Percentiles rank a stretch among this genome's conserved stretches.
These are phyloP conservation scores for Rhinoraja longicauda DNA, from an alignment of 2,797 vertebrate species.

Conservation along the genomic window DNA sequence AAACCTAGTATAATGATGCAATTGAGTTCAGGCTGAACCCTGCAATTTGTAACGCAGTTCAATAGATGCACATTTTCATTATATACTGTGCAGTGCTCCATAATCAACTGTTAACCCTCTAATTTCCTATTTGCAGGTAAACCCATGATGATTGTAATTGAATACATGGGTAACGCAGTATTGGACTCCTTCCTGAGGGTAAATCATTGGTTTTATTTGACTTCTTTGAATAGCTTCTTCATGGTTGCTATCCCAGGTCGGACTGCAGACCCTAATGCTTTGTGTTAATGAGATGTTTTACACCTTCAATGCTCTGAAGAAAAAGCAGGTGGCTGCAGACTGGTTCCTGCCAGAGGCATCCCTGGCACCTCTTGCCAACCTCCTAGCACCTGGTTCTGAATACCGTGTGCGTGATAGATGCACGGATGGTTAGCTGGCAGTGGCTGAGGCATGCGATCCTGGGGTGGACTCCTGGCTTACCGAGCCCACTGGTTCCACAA, in stretches of 20 bases:
- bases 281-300: background rate
- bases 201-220: slow-evolving; percentile 44
- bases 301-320: too few relatives aligned
- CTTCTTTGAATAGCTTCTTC: background rate
- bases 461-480: too few relatives aligned
- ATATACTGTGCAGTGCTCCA: background rate
- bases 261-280: background rate
- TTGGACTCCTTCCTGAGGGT: slow-evolving; percentile 88
- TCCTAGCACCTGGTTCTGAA: too few relatives aligned
- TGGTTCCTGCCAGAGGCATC: too few relatives aligned
- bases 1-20: background rate
- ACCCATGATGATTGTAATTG: slow-evolving; percentile 86
- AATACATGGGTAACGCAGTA: slow-evolving; percentile 79
- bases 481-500: too few relatives aligned
- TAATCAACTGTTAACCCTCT: background rate
- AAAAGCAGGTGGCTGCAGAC: background rate
- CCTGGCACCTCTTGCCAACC: background rate
- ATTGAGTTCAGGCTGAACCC: background rate
- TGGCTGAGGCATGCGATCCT: too few relatives aligned
- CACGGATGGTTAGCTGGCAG: too few relatives aligned
- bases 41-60: background rate
- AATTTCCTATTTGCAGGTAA: slow-evolving; percentile 62
- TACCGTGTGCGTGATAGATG: too few relatives aligned
- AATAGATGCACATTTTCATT: background rate
- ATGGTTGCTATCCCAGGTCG: background rate